Percentiles rank a stretch among this genome's conserved stretches.
Evolutionary conservation across 2,113 vertebrate genomes (phyloP).

Genomic region (Emydocephalus ijimae): DNA sequence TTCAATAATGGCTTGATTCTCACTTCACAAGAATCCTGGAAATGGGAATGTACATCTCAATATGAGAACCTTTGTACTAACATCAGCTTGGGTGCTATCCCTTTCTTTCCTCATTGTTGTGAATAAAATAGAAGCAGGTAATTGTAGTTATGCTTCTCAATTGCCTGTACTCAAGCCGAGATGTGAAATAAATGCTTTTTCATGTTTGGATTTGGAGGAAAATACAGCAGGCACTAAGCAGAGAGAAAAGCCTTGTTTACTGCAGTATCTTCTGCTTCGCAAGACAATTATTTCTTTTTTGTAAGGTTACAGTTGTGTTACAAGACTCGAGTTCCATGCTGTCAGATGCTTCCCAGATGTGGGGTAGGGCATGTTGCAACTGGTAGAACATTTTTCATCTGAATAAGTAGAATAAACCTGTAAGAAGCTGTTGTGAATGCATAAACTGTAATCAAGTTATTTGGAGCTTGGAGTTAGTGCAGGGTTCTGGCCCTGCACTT

Average conservation of each 20-base stretch:
- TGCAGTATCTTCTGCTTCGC: neutral
- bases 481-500: too few species aligned
- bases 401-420: neutral
- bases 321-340: neutral
- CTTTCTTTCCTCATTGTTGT: slow-evolving; percentile 16
- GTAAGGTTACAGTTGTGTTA: slow-evolving; percentile 11
- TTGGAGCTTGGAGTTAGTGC: too few species aligned
- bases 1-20: slow-evolving; percentile 21
- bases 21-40: slow-evolving; percentile 10
- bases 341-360: slow-evolving; percentile 22
- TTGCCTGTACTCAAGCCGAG: neutral
- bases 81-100: neutral
- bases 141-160: slow-evolving; percentile 8
- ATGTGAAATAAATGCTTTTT: slow-evolving; percentile 6
- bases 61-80: slow-evolving; percentile 8
- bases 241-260: slow-evolving; percentile 6
- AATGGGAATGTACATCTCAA: slow-evolving; percentile 18
- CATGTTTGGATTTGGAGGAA: neutral
- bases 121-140: slow-evolving; percentile 10
- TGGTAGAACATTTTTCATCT: neutral
- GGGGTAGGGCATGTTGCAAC: neutral
- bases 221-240: slow-evolving; percentile 12
- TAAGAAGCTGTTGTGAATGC: too few species aligned
- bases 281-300: slow-evolving; percentile 23
- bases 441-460: too few species aligned